Conservation (phyloP, 2,113 vertebrate genomes). For the Cepphus grylle region DNA sequence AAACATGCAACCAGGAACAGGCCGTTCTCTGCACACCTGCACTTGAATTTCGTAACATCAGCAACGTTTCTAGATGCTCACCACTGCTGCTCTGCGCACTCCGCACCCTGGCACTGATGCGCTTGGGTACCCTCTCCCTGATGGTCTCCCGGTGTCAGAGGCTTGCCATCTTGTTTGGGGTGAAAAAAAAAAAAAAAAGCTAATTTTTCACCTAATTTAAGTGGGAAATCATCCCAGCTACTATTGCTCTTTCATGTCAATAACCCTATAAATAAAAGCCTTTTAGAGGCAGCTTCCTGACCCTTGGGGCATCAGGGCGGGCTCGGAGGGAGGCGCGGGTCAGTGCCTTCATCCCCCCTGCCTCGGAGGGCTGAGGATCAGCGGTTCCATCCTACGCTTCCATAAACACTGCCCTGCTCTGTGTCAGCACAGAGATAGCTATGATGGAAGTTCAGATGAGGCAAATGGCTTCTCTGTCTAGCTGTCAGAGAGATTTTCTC, state of each 20-base stretch:
- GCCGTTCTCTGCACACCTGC: neutral
- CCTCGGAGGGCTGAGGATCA: neutral
- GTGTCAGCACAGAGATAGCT: neutral
- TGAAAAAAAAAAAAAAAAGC: neutral
- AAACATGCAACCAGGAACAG: neutral
- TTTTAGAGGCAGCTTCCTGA: neutral
- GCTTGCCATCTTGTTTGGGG: neutral
- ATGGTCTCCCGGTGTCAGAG: neutral
- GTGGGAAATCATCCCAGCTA: neutral
- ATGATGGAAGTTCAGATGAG: neutral
- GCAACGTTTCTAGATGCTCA: neutral
- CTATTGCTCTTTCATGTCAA: neutral
- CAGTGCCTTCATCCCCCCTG: neutral
- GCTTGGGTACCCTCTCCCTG: neutral
- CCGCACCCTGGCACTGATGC: neutral
- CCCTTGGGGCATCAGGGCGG: neutral
- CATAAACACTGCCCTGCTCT: neutral
- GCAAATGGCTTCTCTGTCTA: neutral
- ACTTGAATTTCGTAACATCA: neutral
- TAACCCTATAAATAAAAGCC: neutral
- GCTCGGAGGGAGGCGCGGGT: neutral
- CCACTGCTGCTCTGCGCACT: neutral
- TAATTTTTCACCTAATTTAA: neutral
- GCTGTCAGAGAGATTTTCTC: slow-evolving; percentile 16
- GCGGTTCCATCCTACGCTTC: neutral